phyloP scores from a whole-genome alignment of 2,797 vertebrate species.

The Pterois miles region DNA sequence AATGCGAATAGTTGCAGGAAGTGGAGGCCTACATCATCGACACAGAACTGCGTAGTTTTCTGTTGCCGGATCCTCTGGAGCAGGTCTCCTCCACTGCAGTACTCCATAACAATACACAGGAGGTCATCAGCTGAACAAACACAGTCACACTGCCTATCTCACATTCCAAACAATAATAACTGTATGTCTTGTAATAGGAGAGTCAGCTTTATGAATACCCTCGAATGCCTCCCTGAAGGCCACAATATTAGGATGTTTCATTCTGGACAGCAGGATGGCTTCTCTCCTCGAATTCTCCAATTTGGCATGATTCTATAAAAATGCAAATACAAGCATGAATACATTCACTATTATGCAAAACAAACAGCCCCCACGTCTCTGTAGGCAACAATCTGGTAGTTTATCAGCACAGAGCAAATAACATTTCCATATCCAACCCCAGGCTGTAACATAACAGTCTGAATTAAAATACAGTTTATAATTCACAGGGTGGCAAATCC shows the following conservation, averaged over 20 bases:
- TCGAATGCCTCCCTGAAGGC: constrained; percentile 91
- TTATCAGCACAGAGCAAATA: constrained; percentile 42
- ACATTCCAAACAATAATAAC: constrained; percentile 17
- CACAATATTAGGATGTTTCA: constrained; percentile 93
- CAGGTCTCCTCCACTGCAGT: constrained; percentile 91
- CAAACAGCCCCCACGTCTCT: constrained; percentile 15
- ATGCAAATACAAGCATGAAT: constrained; percentile 30
- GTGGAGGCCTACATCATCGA: constrained; percentile 82
- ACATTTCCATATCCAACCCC: constrained; percentile 21
- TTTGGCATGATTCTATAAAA: constrained; percentile 81
- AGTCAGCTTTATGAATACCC: constrained; percentile 72
- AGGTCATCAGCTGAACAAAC: constrained; percentile 84
- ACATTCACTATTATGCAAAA: constrained; percentile 26
- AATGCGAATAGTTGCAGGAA: not conserved
- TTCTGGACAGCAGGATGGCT: constrained; percentile 89
- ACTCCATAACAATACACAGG: constrained; percentile 94
- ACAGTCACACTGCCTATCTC: constrained; percentile 34
- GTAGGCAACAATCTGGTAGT: constrained; percentile 10
- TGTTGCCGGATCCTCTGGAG: constrained; percentile 89
- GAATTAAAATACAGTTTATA: not conserved
- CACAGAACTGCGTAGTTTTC: constrained; percentile 85
- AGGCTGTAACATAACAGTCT: constrained; percentile 9
- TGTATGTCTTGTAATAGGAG: constrained; percentile 1
- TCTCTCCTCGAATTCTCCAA: constrained; percentile 84
- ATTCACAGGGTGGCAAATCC: not conserved